phyloP scores from a whole-genome alignment of 2,888 invertebrate genomes.

The Hirtodrosophila cameraria region DNA sequence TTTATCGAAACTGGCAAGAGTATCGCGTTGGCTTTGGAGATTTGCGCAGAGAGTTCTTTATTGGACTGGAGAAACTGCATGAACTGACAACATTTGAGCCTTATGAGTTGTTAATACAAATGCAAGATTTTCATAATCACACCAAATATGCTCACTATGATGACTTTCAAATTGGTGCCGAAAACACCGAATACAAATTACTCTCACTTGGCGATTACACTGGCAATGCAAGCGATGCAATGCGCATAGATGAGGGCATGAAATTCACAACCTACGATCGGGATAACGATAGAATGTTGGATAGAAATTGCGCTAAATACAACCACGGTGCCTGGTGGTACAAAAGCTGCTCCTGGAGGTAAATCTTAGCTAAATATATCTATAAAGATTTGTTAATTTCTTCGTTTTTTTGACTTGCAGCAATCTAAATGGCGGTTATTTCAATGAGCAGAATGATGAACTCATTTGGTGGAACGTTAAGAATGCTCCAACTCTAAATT shows the following conservation, averaged over 20 bases:
- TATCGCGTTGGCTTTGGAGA: slow-evolving; percentile 1
- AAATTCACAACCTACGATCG: slow-evolving; percentile 6
- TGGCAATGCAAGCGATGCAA: slow-evolving; percentile 2
- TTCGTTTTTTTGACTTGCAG: neutral
- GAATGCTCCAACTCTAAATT: neutral
- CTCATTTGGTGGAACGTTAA: slow-evolving; percentile 3
- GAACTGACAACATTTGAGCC: neutral
- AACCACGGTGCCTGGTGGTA: slow-evolving; percentile 13
- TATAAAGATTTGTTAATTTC: neutral
- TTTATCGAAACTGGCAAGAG: slow-evolving; percentile 7
- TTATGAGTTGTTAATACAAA: neutral
- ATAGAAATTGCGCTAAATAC: slow-evolving; percentile 4
- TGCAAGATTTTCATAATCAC: neutral
- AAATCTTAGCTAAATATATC: neutral
- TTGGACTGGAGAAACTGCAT: slow-evolving; percentile 12
- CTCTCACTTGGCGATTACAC: neutral
- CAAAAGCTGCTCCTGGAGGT: slow-evolving; percentile 19
- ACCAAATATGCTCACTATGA: slow-evolving; percentile 8
- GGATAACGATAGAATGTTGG: slow-evolving; percentile 2
- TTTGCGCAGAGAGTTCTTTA: slow-evolving; percentile 10
- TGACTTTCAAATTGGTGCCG: slow-evolving; percentile 1
- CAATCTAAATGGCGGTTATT: slow-evolving; percentile 19
- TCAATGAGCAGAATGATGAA: neutral
- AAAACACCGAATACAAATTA: neutral
- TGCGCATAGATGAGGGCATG: slow-evolving; percentile 8